Conservation (phyloP, 2,888 invertebrate species). For the Spisula subtruncata region DNA sequence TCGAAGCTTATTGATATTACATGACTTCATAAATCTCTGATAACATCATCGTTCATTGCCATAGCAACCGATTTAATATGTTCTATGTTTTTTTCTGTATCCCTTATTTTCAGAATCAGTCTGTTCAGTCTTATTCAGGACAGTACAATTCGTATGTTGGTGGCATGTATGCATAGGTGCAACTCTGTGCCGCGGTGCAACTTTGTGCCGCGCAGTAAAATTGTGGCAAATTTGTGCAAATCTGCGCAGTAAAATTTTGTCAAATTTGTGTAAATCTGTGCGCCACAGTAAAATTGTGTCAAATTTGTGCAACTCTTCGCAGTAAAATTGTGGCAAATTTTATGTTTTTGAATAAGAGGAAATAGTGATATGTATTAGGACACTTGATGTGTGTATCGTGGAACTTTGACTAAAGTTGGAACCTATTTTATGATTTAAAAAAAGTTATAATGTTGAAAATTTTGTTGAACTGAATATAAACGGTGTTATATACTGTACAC, state of each 20-base stretch:
- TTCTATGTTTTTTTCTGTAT: conserved; percentile 32
- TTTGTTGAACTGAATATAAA: too few species aligned
- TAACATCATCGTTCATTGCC: not conserved
- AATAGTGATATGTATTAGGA: too few species aligned
- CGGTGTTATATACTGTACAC: too few species aligned
- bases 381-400: too few species aligned
- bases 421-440: too few species aligned
- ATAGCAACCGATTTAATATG: conserved; percentile 2
- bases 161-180: conserved; percentile 72
- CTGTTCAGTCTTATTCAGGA: conserved; percentile 56
- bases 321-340: too few species aligned
- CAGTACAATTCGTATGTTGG: conserved; percentile 73
- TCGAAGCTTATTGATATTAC: too few species aligned
- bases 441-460: too few species aligned
- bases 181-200: conserved; percentile 51
- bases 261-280: too few species aligned
- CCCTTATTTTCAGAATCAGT: conserved; percentile 61
- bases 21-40: not conserved
- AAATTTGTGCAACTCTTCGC: too few species aligned
- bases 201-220: conserved; percentile 18
- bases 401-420: too few species aligned
- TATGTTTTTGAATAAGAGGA: too few species aligned
- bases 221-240: not conserved
- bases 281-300: not conserved
- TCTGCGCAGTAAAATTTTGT: not conserved